Conservation (phyloP, 1,140 invertebrate genomes). For the Battus philenor region DNA sequence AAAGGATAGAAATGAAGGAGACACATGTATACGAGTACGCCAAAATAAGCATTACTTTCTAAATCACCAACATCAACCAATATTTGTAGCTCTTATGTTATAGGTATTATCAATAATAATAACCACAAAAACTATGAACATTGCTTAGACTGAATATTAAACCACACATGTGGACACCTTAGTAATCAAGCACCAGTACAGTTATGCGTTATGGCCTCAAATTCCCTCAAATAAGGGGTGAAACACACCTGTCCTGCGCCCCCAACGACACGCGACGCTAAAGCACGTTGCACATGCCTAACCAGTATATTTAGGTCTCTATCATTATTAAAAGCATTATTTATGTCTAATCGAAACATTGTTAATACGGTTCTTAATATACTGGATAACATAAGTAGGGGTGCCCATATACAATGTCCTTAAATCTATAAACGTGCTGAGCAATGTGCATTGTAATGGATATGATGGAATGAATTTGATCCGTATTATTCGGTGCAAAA, state of each 20-base stretch:
- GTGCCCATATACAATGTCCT: constrained; percentile 37
- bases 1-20: too few species aligned
- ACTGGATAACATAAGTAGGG: constrained; percentile 33
- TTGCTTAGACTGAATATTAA: too few species aligned
- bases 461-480: constrained; percentile 46
- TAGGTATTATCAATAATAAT: too few species aligned
- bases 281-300: constrained; percentile 41
- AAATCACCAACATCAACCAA: too few species aligned
- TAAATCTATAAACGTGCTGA: constrained; percentile 52
- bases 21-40: too few species aligned
- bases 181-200: constrained; percentile 42
- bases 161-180: constrained; percentile 39
- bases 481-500: constrained; percentile 18
- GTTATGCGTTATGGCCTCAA: constrained; percentile 55
- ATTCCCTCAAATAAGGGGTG: constrained; percentile 67
- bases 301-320: constrained; percentile 42
- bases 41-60: too few species aligned
- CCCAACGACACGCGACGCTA: constrained; percentile 61
- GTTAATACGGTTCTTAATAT: constrained; percentile 23
- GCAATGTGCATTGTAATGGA: constrained; percentile 60
- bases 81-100: too few species aligned
- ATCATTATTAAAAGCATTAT: constrained; percentile 7
- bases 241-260: constrained; percentile 66
- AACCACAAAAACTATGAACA: too few species aligned
- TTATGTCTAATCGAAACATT: constrained; percentile 1